These are phyloP conservation scores for Betta splendens DNA, from an alignment of 2,797 vertebrate genomes.

Conservation along the genomic window DNA sequence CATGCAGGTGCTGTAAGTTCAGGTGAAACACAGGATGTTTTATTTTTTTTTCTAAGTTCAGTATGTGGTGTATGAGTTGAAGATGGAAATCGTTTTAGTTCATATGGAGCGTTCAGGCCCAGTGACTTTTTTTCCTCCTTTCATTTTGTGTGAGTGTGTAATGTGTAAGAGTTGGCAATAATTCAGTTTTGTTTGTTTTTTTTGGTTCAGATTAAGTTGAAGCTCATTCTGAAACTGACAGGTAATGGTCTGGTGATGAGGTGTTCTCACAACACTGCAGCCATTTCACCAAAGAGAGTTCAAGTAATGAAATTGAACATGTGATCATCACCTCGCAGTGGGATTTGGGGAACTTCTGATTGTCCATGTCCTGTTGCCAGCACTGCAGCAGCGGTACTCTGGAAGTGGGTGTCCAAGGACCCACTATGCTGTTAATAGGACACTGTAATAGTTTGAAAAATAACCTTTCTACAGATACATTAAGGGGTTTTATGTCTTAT, in stretches of 20 bases:
- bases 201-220: constrained; percentile 54
- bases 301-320: constrained; percentile 44
- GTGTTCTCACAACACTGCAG: constrained; percentile 65
- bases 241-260: constrained; percentile 59
- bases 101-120: constrained; percentile 67
- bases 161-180: constrained; percentile 63
- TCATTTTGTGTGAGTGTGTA: constrained; percentile 30
- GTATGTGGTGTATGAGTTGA: constrained; percentile 52
- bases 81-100: constrained; percentile 52
- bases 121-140: constrained; percentile 38
- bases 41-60: constrained; percentile 66
- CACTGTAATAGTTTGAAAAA: constrained; percentile 79
- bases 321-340: constrained; percentile 50
- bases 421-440: constrained; percentile 77
- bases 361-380: constrained; percentile 66
- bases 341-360: constrained; percentile 55
- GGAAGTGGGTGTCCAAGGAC: constrained; percentile 67
- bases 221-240: constrained; percentile 64
- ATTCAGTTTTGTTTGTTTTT: neutral
- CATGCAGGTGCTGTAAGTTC: constrained; percentile 80
- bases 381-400: constrained; percentile 68
- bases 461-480: constrained; percentile 79
- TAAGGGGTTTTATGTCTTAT: constrained; percentile 85
- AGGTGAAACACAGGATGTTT: constrained; percentile 75
- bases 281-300: constrained; percentile 76